phyloP scores from a whole-genome alignment of 2,888 invertebrate species.

The Hylaea fasciaria region DNA sequence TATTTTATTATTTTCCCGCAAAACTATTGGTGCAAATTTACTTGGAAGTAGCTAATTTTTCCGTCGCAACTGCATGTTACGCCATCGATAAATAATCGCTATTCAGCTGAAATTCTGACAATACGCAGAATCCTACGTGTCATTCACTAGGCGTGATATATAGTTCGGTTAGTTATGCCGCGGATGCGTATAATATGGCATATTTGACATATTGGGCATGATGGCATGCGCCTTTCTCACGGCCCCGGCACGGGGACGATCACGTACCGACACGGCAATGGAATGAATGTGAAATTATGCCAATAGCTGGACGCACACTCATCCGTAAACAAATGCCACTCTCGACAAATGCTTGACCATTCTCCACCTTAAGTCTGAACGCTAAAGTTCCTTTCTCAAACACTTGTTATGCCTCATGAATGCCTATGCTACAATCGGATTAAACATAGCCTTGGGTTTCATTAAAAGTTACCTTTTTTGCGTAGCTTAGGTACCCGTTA shows the following conservation, averaged over 20 bases:
- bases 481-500: slow-evolving; percentile 30
- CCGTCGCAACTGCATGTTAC: no score
- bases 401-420: slow-evolving; percentile 12
- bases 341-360: slow-evolving; percentile 19
- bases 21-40: neutral
- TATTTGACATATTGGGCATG: slow-evolving; percentile 55
- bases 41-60: neutral
- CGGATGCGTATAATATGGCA: slow-evolving; percentile 39
- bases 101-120: slow-evolving; percentile 6
- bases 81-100: slow-evolving; percentile 7
- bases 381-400: slow-evolving; percentile 17
- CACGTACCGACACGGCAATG: slow-evolving; percentile 57
- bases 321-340: slow-evolving; percentile 42
- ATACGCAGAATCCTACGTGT: slow-evolving; percentile 18
- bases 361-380: slow-evolving; percentile 40
- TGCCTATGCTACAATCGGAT: slow-evolving; percentile 35
- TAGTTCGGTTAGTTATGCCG: slow-evolving; percentile 22
- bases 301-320: slow-evolving; percentile 52
- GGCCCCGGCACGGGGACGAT: slow-evolving; percentile 62
- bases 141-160: slow-evolving; percentile 20
- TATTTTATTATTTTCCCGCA: no score
- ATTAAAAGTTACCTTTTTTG: slow-evolving; percentile 39
- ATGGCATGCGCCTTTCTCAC: slow-evolving; percentile 72
- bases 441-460: slow-evolving; percentile 35
- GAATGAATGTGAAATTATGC: slow-evolving; percentile 72